These are phyloP conservation scores for Struthidea cinerea DNA, from an alignment of 2,113 vertebrate genomes.

Conservation along the genomic window DNA sequence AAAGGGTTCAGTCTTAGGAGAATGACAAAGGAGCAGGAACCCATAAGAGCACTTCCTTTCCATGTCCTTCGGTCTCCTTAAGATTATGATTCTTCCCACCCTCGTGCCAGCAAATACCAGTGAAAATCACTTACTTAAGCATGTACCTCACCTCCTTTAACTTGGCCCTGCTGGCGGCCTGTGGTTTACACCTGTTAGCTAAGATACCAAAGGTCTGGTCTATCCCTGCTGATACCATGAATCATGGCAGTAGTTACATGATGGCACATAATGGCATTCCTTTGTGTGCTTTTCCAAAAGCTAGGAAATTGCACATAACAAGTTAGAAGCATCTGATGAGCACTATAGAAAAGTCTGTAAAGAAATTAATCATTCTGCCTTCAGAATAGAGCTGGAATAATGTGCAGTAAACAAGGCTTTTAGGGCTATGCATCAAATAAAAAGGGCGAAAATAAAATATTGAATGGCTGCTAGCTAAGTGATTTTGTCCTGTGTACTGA, in stretches of 20 bases:
- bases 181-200: conserved; percentile 20
- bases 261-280: conserved; percentile 8
- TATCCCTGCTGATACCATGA: neutral
- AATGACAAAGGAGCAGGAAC: neutral
- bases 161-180: neutral
- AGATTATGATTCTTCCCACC: neutral
- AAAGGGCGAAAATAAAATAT: conserved; percentile 31
- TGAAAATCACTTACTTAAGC: neutral
- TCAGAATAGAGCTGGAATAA: conserved; percentile 32
- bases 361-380: conserved; percentile 55
- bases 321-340: conserved; percentile 50
- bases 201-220: conserved; percentile 1
- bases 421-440: conserved; percentile 12
- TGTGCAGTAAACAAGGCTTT: conserved; percentile 38
- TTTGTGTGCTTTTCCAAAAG: conserved; percentile 46
- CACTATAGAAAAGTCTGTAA: conserved; percentile 40
- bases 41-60: neutral
- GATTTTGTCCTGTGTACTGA: neutral
- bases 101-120: neutral
- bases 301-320: conserved; percentile 47
- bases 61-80: neutral
- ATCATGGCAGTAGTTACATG: neutral
- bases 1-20: neutral
- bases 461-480: neutral
- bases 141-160: neutral